phyloP scores from a whole-genome alignment of 2,888 invertebrate genomes.

The Penaeus monodon region DNA sequence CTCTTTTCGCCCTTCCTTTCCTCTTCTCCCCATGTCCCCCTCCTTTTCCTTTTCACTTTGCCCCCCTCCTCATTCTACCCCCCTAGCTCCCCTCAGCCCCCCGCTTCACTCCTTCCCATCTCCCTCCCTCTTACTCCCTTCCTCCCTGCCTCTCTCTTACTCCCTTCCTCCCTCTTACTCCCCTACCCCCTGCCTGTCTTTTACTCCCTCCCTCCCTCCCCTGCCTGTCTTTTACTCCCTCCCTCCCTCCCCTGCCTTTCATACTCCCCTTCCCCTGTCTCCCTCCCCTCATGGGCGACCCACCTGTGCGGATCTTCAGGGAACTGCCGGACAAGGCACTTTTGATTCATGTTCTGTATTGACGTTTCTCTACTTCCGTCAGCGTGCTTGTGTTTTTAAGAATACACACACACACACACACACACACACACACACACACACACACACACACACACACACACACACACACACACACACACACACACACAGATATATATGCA shows the following conservation, averaged over 20 bases:
- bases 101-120: not conserved
- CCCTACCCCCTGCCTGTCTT: too few relatives aligned
- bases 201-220: not conserved
- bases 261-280: too few relatives aligned
- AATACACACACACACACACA: not conserved
- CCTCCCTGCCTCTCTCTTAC: not conserved
- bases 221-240: not conserved
- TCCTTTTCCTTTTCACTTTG: too few relatives aligned
- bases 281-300: too few relatives aligned
- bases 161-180: too few relatives aligned
- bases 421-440: not conserved
- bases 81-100: not conserved
- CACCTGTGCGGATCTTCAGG: too few relatives aligned
- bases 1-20: too few relatives aligned
- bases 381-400: not conserved
- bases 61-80: not conserved
- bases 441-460: not conserved
- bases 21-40: too few relatives aligned
- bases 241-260: not conserved
- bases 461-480: not conserved
- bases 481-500: not conserved
- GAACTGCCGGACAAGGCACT: too few relatives aligned
- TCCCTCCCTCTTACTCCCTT: not conserved
- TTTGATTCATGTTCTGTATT: too few relatives aligned
- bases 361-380: too few relatives aligned